Conservation (phyloP, 2,797 vertebrate genomes). For the Leptodactylus fallax region DNA sequence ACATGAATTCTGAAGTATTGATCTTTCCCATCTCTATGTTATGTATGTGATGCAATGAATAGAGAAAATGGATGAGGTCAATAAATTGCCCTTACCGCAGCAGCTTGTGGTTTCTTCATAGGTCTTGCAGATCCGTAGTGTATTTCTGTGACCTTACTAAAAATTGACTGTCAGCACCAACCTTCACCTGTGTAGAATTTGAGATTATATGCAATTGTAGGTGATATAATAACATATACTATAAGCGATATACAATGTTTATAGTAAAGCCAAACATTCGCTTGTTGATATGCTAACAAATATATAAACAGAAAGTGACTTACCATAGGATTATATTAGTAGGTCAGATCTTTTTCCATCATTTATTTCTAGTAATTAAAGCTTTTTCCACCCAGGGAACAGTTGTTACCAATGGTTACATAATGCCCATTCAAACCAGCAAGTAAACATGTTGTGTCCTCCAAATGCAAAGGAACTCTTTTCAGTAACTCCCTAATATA, state of each 20-base stretch:
- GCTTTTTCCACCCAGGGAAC: no score
- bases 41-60: constrained; percentile 25
- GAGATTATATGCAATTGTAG: not conserved
- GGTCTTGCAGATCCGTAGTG: not conserved
- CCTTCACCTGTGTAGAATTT: not conserved
- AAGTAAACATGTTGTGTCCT: no score
- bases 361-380: no score
- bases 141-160: constrained; percentile 1
- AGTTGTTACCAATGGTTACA: no score
- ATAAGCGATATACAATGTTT: not conserved
- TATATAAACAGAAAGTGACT: not conserved
- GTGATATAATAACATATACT: not conserved
- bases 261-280: not conserved
- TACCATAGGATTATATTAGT: not conserved
- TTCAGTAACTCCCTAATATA: no score
- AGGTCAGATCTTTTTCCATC: not conserved
- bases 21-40: constrained; percentile 3
- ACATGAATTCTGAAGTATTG: constrained; percentile 36
- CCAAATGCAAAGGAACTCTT: no score
- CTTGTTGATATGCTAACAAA: no score
- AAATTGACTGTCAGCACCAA: not conserved
- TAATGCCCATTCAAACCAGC: no score
- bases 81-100: constrained; percentile 12
- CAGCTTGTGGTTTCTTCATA: constrained; percentile 8
- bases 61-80: constrained; percentile 3